Conservation (phyloP, 35 echinoderm and acorn worm genomes). For the Heliocidaris erythrogramma region DNA sequence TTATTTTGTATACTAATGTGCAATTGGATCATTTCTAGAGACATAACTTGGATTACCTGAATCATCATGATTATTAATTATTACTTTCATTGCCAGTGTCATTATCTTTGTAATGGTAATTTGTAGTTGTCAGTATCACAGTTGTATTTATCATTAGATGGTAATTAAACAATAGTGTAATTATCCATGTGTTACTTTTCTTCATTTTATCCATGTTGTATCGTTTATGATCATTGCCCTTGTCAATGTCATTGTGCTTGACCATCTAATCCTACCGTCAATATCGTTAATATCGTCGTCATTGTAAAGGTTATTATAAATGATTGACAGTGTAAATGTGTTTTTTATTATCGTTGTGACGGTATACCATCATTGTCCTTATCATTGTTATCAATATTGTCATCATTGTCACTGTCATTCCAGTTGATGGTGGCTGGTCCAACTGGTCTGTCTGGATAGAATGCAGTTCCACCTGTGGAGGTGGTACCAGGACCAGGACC, state of each 20-base stretch:
- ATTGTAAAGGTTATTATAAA: too few species aligned
- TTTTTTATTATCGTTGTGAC: background rate
- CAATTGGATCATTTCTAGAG: background rate
- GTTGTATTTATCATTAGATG: too few species aligned
- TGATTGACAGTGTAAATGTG: background rate
- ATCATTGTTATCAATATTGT: background rate
- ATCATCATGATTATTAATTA: background rate
- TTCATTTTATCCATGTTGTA: too few species aligned
- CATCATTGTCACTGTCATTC: background rate
- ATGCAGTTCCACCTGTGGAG: slow-evolving; percentile 65
- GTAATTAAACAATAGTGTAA: too few species aligned
- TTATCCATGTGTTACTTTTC: too few species aligned
- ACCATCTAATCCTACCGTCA: too few species aligned
- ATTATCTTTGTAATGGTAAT: background rate
- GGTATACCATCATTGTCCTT: background rate
- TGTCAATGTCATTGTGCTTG: background rate
- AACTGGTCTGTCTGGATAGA: slow-evolving; percentile 63
- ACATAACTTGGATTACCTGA: background rate
- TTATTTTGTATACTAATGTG: background rate
- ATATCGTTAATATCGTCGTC: too few species aligned
- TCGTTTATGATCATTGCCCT: background rate
- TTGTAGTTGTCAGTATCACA: background rate
- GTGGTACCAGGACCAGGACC: slow-evolving; percentile 49
- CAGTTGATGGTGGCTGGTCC: slow-evolving; percentile 74
- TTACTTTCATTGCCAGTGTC: too few species aligned